Evolutionary conservation across 2,888 invertebrate genomes (phyloP), one percentile per base, ranked within the genome.

Genomic region (Trichopoda pennipes): DNA sequence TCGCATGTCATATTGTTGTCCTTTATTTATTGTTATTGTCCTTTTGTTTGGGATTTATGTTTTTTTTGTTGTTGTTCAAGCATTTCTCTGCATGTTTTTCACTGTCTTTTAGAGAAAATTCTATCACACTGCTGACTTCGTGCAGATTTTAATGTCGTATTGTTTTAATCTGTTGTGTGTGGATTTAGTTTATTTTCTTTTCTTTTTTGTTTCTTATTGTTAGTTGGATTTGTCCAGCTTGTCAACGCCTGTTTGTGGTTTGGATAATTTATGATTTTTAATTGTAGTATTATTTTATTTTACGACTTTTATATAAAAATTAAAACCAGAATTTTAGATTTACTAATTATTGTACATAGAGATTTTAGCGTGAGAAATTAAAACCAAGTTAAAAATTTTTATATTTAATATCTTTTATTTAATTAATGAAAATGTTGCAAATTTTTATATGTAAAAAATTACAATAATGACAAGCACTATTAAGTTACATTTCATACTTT

Each of bases 231-330:
- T 84, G 83, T 83, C 49, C 49, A 42, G 84, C 68, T 77, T 85
- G 84, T 85, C 85, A 83, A 85, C 85, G 85, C 85, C 85, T 85
- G 69, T 69, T 60, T 81, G 81, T 79, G 84, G 84, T 79, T 74
- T 53, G 60, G 12, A 55, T 81, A 83, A 83, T 85, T 82, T 78
- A 81, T 78, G 47, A 66, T 73, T 38, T 49, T 38, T 38, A 12
- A 12, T 44, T 63, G 42, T 6, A 28, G 4, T 28, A 6, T 6
- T 28, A 28, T 28, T 28, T 28, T 28, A 28, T 7, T 2, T 44
- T 61, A 9, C 4, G 32, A 14, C 16, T 12, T 12, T 38, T 16
- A 38, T 28, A 16, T 8, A 2, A 44, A 44, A 44, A 3, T n/a
- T 44, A 44, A 44, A 16, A 16, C 42, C 23, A 21, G n/a, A n/a